Base-by-base conservation (phyloP, 2,888 invertebrate species). In the Xanthorhoe designata region DNA sequence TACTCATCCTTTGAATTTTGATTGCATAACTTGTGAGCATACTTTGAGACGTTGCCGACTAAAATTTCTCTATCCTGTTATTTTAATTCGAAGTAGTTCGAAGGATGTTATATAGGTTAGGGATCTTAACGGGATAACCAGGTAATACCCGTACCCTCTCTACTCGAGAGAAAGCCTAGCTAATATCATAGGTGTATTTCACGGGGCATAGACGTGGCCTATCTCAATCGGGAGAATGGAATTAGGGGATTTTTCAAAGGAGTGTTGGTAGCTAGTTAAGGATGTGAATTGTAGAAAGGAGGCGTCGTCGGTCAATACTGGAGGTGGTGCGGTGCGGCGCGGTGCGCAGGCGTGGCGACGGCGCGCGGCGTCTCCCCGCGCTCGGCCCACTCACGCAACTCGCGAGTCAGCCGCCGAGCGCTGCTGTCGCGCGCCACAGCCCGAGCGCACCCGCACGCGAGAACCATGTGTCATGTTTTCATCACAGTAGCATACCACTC, bases 251-350 rank as follows among this genome's bases (percentile, higher is more conserved):
- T 91, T 91, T 91, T 91, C 86, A 88, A 91, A 90, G 91, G 87
- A 88, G 88, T 87, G 88, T 90, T 88, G 86, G 86, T 85, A 86
- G 86, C 89, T 91, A 89, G 92, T 91, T 92, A 93, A 92, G 91
- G 92, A 92, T 89, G 90, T 91, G 90, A 90, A 89, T 87, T 87
- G 90, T 91, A 88, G 89, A 88, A 90, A 91, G 90, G 90, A 92
- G 92, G 92, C 91, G 91, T 90, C 89, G 90, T 92, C 91, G 92
- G 92, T 93, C 92, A 92, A 93, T 93, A 93, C 92, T 89, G 89
- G 86, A 90, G 91, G 90, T 91, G 89, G 91, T 83, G 91, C 89
- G 87, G 91, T 76, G 90, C 86, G 89, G 86, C 76, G 86, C 81
- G 85, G 86, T 76, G 88, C 91, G 88, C 89, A 88, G 88, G 91